These are phyloP conservation scores for Ceratina australensis DNA, from an alignment of 1,140 invertebrate genomes.

Conservation along the genomic window DNA sequence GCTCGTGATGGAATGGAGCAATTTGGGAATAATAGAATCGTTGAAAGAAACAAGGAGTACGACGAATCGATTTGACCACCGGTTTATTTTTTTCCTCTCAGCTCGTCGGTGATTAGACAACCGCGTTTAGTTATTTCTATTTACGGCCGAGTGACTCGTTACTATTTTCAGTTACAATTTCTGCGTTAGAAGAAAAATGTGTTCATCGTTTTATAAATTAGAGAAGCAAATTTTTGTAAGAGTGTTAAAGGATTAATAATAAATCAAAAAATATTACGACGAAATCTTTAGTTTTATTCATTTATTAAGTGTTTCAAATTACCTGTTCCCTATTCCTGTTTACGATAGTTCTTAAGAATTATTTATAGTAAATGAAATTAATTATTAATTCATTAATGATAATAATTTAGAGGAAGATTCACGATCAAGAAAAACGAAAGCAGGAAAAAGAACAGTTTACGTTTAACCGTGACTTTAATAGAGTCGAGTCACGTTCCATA, in stretches of 20 bases:
- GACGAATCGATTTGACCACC: constrained; percentile 37
- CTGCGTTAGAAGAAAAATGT: neutral
- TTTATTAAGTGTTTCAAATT: no score
- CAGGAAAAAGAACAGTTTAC: constrained; percentile 33
- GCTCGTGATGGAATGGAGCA: constrained; percentile 1
- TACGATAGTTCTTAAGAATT: no score
- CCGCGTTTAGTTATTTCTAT: constrained; percentile 25
- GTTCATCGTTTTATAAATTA: neutral
- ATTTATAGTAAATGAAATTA: no score
- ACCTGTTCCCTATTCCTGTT: no score
- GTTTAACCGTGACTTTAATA: constrained; percentile 59
- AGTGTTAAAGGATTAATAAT: neutral
- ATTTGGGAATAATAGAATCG: constrained; percentile 15
- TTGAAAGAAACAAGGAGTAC: constrained; percentile 22
- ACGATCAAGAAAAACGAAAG: neutral
- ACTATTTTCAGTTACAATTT: neutral
- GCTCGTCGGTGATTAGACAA: constrained; percentile 53
- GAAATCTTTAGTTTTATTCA: no score
- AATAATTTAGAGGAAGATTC: no score
- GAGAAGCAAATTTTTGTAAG: neutral
- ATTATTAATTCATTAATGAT: no score
- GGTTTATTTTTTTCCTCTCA: constrained; percentile 47
- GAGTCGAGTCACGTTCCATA: constrained; percentile 71
- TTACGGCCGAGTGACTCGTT: constrained; percentile 21
- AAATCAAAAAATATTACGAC: no score